A percentile compares a stretch with the other conserved stretches of the same genome.
These are phyloP conservation scores for Agriopis leucophaearia DNA, from an alignment of 2,888 invertebrate genomes.

Conservation along the genomic window DNA sequence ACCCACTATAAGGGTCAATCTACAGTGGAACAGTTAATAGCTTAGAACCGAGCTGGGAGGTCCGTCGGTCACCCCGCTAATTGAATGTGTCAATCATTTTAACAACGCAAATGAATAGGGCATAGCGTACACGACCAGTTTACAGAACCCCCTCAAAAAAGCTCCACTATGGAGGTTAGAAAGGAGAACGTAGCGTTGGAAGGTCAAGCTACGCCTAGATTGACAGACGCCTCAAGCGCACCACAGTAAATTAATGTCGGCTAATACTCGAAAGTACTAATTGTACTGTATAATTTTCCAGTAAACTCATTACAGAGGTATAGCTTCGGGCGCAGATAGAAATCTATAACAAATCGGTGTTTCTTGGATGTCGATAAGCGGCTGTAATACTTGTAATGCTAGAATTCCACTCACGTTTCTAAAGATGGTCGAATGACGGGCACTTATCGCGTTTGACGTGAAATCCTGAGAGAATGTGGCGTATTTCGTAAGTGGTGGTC, in stretches of 20 bases:
- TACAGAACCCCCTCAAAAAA: constrained; percentile 57
- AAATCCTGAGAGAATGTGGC: constrained; percentile 41
- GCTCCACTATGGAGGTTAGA: constrained; percentile 38
- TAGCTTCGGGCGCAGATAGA: constrained; percentile 62
- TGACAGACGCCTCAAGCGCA: constrained; percentile 72
- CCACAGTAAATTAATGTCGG: constrained; percentile 72
- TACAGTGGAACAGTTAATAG: constrained; percentile 65
- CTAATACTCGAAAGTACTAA: constrained; percentile 76
- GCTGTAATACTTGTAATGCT: constrained; percentile 46
- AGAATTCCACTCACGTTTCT: constrained; percentile 42
- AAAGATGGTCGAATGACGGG: constrained; percentile 36
- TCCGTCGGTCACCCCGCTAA: constrained; percentile 89
- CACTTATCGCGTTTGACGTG: constrained; percentile 43
- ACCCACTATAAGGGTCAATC: constrained; percentile 50
- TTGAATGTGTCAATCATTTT: constrained; percentile 93
- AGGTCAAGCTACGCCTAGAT: constrained; percentile 49
- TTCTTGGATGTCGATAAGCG: constrained; percentile 44
- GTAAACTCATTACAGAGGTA: constrained; percentile 74
- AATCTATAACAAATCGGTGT: constrained; percentile 62
- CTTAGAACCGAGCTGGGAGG: constrained; percentile 83
- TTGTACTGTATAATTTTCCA: constrained; percentile 72
- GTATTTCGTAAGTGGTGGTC: constrained; percentile 39
- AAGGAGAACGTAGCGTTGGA: constrained; percentile 33
- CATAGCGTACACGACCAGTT: constrained; percentile 69
- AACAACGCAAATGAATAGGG: constrained; percentile 89